phyloP scores from a whole-genome alignment of 1,140 invertebrate species.

The Drosophila obscura region DNA sequence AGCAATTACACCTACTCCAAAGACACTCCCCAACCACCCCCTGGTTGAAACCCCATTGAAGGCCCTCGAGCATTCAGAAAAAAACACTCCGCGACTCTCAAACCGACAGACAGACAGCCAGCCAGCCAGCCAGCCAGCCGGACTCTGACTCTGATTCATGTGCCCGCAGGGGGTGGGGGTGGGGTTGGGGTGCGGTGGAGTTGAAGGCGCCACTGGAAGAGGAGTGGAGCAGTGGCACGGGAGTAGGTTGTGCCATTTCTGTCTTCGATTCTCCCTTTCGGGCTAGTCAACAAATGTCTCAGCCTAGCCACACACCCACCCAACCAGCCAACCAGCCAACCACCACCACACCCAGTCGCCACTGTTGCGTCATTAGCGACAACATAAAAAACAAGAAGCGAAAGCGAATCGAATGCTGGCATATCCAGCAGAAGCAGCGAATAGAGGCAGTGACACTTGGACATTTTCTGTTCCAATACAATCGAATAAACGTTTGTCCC shows the following conservation, averaged over 20 bases:
- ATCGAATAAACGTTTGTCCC: no score
- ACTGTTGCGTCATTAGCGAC: constrained; percentile 66
- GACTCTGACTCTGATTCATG: no score
- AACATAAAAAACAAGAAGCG: constrained; percentile 22
- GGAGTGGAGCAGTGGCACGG: neutral
- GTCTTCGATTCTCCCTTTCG: constrained; percentile 63
- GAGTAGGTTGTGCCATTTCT: constrained; percentile 36
- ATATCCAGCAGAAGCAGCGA: constrained; percentile 8
- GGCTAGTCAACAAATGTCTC: constrained; percentile 68
- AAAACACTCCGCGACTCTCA: constrained; percentile 53
- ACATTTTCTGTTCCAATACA: no score
- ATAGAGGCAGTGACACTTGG: no score
- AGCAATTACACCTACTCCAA: constrained; percentile 59
- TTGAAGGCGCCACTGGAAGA: no score
- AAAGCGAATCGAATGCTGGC: constrained; percentile 1
- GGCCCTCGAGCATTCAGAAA: constrained; percentile 67
- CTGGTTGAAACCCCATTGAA: constrained; percentile 5
- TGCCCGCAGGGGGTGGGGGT: no score
- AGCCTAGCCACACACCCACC: neutral
- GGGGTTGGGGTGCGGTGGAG: no score
- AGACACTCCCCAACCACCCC: neutral
- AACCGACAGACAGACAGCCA: neutral
- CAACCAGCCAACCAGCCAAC: neutral
- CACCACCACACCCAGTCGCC: constrained; percentile 1
- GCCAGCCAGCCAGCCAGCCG: no score